Evolutionary conservation across 1,140 invertebrate species (phyloP), one percentile per base, ranked within the genome.

Genomic region (Harpegnathos saltator): DNA sequence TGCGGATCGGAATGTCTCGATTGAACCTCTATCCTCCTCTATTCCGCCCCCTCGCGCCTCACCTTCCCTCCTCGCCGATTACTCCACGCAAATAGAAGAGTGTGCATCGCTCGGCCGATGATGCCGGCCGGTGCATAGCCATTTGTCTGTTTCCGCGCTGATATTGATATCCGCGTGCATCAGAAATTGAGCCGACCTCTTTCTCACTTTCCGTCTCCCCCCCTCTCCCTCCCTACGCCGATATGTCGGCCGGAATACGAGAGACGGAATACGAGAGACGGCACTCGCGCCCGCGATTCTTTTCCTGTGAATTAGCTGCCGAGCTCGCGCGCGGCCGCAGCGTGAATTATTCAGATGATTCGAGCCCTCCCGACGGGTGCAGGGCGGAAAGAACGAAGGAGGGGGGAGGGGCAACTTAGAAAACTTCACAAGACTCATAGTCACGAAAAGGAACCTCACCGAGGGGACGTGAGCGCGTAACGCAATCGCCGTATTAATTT

Each of bases 1-100:
- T 84, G 88, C 89, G 87, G 89, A 91, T 92, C 88, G 92, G 92
- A 92, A 92, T 92, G 92, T 92, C 92, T 91, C 91, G 91, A 92
- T 92, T 87, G 85, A 89, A 50, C 54, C 54, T 80, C 48, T 26
- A 19, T 38, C 29, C 63, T 26, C 59, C 61, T 82, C 72, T 59
- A 44, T 33, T 19, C 11, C 12, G 26, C 11, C 19, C 1, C 11
- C 61, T 22, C 24, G n/a, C 17, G 44, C 12, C 48, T 12, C 33
- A n/a, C 15, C 19, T 44, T 19, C 38, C 52, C 68, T 59, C 29
- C 85, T 82, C 66, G 68, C 75, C 84, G 84, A 89, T 90, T 90
- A 90, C 73, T 58, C 48, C 54, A 78, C 66, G 85, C 78, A 83
- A 89, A 89, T 88, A 85, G 80, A 85, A 74, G 72, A 87, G 56